Conservation (phyloP, 30 jellyfish, hydroid and myxozoan genomes). For the Cassiopea xamachana region DNA sequence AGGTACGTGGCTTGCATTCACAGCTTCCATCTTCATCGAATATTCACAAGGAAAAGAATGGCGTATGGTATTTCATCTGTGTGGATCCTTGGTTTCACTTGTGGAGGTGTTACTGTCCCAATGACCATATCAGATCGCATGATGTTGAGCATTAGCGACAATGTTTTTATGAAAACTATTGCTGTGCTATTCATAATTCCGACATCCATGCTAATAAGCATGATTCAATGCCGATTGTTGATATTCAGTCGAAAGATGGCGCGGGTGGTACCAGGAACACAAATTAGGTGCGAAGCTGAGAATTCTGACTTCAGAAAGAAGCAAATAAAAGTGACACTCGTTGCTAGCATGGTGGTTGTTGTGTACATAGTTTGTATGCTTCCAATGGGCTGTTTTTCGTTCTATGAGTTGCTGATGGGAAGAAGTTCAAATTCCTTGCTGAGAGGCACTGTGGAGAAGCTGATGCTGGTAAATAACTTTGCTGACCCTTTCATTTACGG, state of each 20-base stretch:
- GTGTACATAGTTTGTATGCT: neutral
- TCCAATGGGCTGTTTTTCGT: neutral
- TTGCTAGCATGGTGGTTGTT: neutral
- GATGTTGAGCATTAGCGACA: neutral
- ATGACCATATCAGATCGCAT: neutral
- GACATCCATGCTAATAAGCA: neutral
- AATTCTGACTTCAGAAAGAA: neutral
- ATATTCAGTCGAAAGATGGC: neutral
- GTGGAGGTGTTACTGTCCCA: neutral
- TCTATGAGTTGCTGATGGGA: neutral
- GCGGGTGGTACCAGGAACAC: neutral
- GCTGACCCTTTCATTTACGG: conserved; percentile 15
- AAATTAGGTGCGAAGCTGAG: neutral
- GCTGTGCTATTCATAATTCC: neutral
- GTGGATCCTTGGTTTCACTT: neutral
- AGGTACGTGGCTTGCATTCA: neutral
- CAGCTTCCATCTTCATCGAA: neutral
- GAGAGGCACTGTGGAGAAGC: neutral
- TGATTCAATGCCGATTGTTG: neutral
- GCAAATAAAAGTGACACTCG: neutral
- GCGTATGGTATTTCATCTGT: neutral
- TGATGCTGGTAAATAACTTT: neutral
- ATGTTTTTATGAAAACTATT: neutral
- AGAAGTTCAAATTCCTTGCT: neutral
- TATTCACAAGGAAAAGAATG: neutral